Base-by-base conservation (phyloP, 2,888 invertebrate species). In the Lycophotia porphyrea region DNA sequence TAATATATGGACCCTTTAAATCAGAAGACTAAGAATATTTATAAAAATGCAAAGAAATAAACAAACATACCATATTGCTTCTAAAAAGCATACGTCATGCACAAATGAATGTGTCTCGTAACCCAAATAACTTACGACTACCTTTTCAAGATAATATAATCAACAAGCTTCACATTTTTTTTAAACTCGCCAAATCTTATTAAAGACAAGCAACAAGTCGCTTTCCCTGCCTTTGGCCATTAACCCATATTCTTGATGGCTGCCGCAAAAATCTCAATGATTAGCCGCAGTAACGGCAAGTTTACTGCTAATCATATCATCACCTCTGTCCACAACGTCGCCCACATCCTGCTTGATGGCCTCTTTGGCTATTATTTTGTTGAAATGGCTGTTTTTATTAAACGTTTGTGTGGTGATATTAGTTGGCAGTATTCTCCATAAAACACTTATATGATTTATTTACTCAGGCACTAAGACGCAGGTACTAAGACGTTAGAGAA, bases 131-230 rank as follows among this genome's bases (percentile, higher is more conserved):
- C 8, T 15, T 36, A 18, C 18, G 11, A n/a, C 47, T 47, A 34
- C 4, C 34, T 49, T 49, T 18, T 24, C 49, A 60, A 27, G 27
- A 18, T 31, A 27, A 60, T 11, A 2, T 36, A 52, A 67, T 76
- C 49, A 78, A 78, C 68, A 61, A 42, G 27, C 34, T 31, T 61
- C 34, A 5, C 11, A 7, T 71, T 61, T 2, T 65, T 76, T 63
- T 34, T 9, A 69, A 65, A 52, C 21, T 47, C 36, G 27, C n/a
- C 31, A 55, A 42, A 55, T 31, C 18, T 1, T 39, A 55, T 58
- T 77, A 39, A 47, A 71, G 47, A n/a, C n/a, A 60, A 63, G 78
- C 78, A 81, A 82, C 78, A 81, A 70, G 81, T 81, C 36, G 27
- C 52, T 15, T 64, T 13, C 36, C 31, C 31, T 55, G 21, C 21